Base-by-base conservation (phyloP, 2,113 vertebrate genomes). In the Rhagologus leucostigma region DNA sequence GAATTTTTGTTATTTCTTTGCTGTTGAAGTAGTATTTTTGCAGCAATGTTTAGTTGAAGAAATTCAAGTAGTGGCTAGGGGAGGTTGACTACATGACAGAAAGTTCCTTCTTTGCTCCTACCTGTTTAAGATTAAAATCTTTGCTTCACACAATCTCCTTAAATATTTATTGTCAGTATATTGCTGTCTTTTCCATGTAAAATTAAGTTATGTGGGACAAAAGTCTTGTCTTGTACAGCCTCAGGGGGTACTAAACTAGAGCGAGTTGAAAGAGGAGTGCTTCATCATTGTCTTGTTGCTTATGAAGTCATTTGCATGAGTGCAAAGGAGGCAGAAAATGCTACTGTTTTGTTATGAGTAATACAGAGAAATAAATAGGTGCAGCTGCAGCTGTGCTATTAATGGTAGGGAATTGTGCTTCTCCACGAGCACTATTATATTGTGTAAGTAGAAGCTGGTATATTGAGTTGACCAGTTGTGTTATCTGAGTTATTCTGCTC, bases 231-330 rank as follows among this genome's bases (percentile, higher is more conserved):
- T 75, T 62, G 5, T 44, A 30, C 6, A 37, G 24, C 59, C 32
- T 29, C 13, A 37, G 10, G 16, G 35, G 24, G 1, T 50, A 74
- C 35, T 80, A 6, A 93, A 50, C 13, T 67, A 68, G 17, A 81
- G 3, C 0, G 1, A 69, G 19, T n/a, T 0, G 1, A 50, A 89
- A 84, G 77, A 67, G 18, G 35, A 78, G 5, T 10, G 12, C 37
- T 87, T 90, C 33, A 21, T 89, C 5, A 1, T 71, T 68, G 27
- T 23, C 44, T 76, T 89, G 32, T n/a, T 89, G 20, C 39, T 84
- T 60, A 63, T 44, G 49, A 89, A 89, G 19, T 84, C 8, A 75
- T 87, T 93, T 90, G 35, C 75, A 79, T 26, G 29, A 62, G 20
- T 76, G 49, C 18, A 65, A 88, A 73, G 14, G 46, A 57, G 37